Percentiles rank a stretch among this genome's conserved stretches.
Evolutionary conservation across 1,140 invertebrate species (phyloP).

Genomic region (Sinella curviseta): DNA sequence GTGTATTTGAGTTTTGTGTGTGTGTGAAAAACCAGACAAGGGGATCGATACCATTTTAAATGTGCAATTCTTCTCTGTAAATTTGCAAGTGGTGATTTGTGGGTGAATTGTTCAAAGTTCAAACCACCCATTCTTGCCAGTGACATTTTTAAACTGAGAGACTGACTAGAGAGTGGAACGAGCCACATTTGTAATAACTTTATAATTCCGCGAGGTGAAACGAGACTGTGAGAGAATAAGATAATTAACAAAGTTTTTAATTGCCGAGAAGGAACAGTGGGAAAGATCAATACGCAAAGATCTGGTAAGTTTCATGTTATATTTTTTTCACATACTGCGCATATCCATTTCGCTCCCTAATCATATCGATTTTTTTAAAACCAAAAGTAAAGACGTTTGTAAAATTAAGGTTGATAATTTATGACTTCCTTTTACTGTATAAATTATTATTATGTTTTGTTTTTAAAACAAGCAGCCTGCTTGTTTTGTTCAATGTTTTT

Average conservation of each 20-base stretch:
- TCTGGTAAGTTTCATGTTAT: not conserved
- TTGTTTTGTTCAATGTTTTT: too few species aligned
- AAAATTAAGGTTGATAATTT: too few species aligned
- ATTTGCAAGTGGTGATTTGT: not conserved
- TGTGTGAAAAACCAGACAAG: constrained; percentile 16
- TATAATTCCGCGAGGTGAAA: not conserved
- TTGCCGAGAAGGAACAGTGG: too few species aligned
- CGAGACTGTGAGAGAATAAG: not conserved
- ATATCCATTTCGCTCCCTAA: too few species aligned
- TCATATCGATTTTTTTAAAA: too few species aligned
- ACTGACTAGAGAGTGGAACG: not conserved
- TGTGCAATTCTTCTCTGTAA: too few species aligned
- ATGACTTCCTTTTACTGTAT: too few species aligned
- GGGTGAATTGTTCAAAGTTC: not conserved
- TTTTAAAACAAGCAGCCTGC: too few species aligned
- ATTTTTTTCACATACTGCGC: too few species aligned
- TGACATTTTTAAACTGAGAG: not conserved
- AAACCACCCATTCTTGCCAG: not conserved
- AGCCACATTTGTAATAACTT: not conserved
- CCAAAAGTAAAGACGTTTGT: too few species aligned
- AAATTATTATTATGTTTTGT: too few species aligned
- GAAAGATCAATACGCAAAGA: too few species aligned
- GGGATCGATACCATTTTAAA: not conserved
- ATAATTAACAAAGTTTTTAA: not conserved
- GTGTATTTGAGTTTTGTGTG: not conserved